Conservation (phyloP, 1,140 invertebrate species). For the Bilobella aurantiaca region DNA sequence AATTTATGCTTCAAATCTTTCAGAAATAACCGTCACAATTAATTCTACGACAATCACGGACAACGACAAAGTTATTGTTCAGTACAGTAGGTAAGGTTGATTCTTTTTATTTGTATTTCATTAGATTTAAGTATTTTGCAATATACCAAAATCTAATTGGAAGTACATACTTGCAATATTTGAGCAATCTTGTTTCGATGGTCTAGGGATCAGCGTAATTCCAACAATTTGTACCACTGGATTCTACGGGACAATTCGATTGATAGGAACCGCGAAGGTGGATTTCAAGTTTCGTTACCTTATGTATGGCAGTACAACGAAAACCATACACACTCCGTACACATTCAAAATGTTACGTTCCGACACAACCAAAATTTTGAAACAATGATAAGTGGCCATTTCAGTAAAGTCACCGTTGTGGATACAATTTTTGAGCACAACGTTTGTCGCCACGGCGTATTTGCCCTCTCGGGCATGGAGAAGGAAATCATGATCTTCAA, state of each 20-base stretch:
- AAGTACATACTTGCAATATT: too few relatives aligned
- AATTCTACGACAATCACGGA: constrained; percentile 71
- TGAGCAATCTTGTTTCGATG: too few relatives aligned
- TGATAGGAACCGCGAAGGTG: constrained; percentile 68
- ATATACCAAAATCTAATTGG: too few relatives aligned
- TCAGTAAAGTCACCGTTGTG: constrained; percentile 62
- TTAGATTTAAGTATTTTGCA: too few relatives aligned
- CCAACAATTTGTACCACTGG: constrained; percentile 92
- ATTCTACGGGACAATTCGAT: constrained; percentile 75
- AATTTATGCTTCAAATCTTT: constrained; percentile 65
- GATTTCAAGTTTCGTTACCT: constrained; percentile 72
- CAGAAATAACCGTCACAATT: constrained; percentile 71
- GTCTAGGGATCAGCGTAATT: constrained; percentile 73
- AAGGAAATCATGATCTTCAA: constrained; percentile 72
- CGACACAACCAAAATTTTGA: constrained; percentile 72
- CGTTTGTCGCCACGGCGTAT: constrained; percentile 64
- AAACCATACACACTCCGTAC: constrained; percentile 82
- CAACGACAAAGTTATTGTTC: constrained; percentile 72
- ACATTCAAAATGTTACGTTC: constrained; percentile 77
- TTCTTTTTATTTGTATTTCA: too few relatives aligned
- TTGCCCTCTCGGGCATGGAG: constrained; percentile 89
- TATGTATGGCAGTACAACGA: constrained; percentile 93
- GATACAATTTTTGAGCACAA: constrained; percentile 79
- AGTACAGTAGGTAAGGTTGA: constrained; percentile 60
- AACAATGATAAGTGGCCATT: constrained; percentile 81